Conservation (phyloP, 2,797 vertebrate species). For the Acestrorhynchus altus region DNA sequence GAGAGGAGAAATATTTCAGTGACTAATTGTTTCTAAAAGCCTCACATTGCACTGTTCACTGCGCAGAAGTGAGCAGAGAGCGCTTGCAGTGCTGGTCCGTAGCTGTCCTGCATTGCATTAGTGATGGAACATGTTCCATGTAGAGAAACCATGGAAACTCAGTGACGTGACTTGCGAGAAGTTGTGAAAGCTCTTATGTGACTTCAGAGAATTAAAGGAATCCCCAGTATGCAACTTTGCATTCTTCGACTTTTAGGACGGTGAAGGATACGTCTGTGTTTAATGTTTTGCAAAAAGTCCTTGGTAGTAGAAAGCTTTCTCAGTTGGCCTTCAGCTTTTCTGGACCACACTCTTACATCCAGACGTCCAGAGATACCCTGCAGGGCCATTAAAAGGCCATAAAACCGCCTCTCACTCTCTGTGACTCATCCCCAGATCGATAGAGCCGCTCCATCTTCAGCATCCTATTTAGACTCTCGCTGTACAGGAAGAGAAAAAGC, state of each 20-base stretch:
- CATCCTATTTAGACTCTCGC: constrained; percentile 46
- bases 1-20: background rate
- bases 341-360: constrained; percentile 26
- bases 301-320: background rate
- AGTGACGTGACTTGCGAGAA: background rate
- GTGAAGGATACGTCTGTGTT: background rate
- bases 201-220: constrained; percentile 2
- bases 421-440: constrained; percentile 57
- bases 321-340: constrained; percentile 22
- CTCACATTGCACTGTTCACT: background rate
- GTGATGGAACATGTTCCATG: background rate
- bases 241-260: background rate
- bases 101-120: background rate
- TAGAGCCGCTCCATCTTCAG: constrained; percentile 45
- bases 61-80: background rate
- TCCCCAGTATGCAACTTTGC: background rate
- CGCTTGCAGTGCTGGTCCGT: no score
- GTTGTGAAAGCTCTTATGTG: background rate
- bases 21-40: constrained; percentile 7
- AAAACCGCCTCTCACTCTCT: constrained; percentile 43
- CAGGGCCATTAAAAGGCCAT: constrained; percentile 39
- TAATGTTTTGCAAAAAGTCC: background rate
- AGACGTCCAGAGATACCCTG: constrained; percentile 23
- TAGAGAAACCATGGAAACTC: background rate
- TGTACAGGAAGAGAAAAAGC: constrained; percentile 51